Base-by-base conservation (phyloP, 2,888 invertebrate genomes). In the Dexiosoma caninum region DNA sequence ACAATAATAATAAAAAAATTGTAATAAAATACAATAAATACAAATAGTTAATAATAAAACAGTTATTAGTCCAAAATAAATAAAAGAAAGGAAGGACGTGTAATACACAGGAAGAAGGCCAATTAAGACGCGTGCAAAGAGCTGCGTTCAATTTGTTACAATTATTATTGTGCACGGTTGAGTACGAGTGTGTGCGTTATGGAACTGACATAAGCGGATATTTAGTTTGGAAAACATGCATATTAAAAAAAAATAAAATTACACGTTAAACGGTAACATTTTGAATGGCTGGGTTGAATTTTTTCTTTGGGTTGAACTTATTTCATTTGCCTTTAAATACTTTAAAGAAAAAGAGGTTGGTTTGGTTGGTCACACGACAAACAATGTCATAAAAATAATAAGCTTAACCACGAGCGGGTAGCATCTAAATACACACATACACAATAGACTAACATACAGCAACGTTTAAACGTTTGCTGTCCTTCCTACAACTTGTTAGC, bases 121-220 rank as follows among this genome's bases (percentile, higher is more conserved):
- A 78, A 75, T 88, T 87, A 84, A 83, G 88, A 81, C 90, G 89
- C 89, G 90, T 90, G 90, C 84, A 71, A 84, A 70, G 83, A 86
- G 83, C 89, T 88, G 62, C 90, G 90, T 88, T 88, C 89, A 89
- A 87, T 89, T 90, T 90, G 88, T 87, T 86, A 86, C 90, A 89
- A 88, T 90, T 89, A 66, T 64, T 88, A 89, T 87, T 89, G 10
- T 35, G n/a, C 21, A 0, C 5, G n/a, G 57, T 57, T n/a, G n/a
- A n/a, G 60, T 60, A 1, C 42, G 23, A 9, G 14, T 46, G n/a
- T 16, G 10, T 12, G 21, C 37, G 1, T 69, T 55, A 16, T 16
- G n/a, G 87, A 87, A 86, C 84, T 85, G 83, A 66, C 79, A 81
- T 64, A 71, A 78, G 78, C 77, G 81, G 69, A 81, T 57, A 40